These are phyloP conservation scores for Lordiphosa stackelbergi DNA, from an alignment of 1,140 invertebrate genomes.

Conservation along the genomic window DNA sequence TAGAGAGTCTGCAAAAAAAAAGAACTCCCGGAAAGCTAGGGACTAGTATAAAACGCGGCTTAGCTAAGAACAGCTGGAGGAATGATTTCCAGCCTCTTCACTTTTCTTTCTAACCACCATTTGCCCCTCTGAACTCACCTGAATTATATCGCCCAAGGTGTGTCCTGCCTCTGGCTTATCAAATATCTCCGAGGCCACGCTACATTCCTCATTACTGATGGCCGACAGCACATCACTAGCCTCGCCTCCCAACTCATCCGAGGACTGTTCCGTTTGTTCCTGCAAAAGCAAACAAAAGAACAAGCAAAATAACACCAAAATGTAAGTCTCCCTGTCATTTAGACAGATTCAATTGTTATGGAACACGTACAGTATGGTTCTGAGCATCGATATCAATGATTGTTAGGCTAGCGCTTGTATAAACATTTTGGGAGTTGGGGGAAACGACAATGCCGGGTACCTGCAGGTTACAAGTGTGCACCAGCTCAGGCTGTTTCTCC, in stretches of 20 bases:
- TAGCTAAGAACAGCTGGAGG: too few relatives aligned
- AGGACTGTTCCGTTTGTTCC: constrained; percentile 63
- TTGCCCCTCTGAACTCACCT: constrained; percentile 40
- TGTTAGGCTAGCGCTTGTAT: constrained; percentile 78
- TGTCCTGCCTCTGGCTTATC: constrained; percentile 73
- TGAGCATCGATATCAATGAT: constrained; percentile 81
- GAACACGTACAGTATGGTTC: constrained; percentile 62
- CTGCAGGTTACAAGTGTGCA: constrained; percentile 70
- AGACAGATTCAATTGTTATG: neutral
- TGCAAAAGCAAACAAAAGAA: constrained; percentile 10
- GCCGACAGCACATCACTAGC: constrained; percentile 81
- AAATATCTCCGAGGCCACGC: constrained; percentile 82
- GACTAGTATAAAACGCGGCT: too few relatives aligned
- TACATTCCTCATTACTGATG: constrained; percentile 84
- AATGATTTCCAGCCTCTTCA: too few relatives aligned
- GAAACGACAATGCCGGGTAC: constrained; percentile 69
- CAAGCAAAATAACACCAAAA: neutral
- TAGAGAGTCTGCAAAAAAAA: too few relatives aligned
- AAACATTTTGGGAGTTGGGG: constrained; percentile 72
- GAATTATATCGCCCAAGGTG: constrained; percentile 70
- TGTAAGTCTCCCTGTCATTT: neutral
- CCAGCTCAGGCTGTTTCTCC: constrained; percentile 44
- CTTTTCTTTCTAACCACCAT: too few relatives aligned
- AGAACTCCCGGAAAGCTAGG: too few relatives aligned
- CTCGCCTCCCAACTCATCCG: constrained; percentile 61